Conservation (phyloP, 2,888 invertebrate genomes). For the Drosophila austrosaltans region DNA sequence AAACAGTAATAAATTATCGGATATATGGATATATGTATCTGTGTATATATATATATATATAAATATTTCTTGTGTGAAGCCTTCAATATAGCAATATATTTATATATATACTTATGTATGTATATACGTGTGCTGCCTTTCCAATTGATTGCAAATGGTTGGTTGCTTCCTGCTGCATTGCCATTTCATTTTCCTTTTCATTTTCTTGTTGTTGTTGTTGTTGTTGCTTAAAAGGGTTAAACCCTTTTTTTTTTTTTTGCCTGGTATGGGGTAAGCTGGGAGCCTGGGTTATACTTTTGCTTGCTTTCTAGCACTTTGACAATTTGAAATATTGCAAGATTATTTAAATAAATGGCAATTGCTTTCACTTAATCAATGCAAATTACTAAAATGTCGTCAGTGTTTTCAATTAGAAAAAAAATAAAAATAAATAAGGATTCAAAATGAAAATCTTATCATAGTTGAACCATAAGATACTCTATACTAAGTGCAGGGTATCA, state of each 20-base stretch:
- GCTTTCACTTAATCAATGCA: constrained; percentile 27
- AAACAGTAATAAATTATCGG: constrained; percentile 65
- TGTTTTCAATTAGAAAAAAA: constrained; percentile 6
- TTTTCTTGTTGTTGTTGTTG: constrained; percentile 32
- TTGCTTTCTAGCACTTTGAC: constrained; percentile 29
- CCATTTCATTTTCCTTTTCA: constrained; percentile 46
- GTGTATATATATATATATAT: neutral
- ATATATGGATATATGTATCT: constrained; percentile 31
- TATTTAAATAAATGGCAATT: constrained; percentile 69
- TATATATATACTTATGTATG: constrained; percentile 5
- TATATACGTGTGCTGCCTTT: constrained; percentile 10
- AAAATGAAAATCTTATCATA: constrained; percentile 1
- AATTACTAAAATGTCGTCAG: constrained; percentile 10
- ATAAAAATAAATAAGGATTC: constrained; percentile 3
- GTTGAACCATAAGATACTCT: too few relatives aligned
- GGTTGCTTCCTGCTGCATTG: constrained; percentile 57
- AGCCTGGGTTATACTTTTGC: constrained; percentile 3
- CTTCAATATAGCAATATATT: constrained; percentile 3
- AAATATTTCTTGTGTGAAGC: constrained; percentile 19
- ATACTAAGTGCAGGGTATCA: too few relatives aligned
- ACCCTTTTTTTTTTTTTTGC: constrained; percentile 37
- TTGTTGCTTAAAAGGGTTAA: constrained; percentile 73
- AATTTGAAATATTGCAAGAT: constrained; percentile 72
- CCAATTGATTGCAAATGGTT: constrained; percentile 69
- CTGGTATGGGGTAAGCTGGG: constrained; percentile 3